Conservation (phyloP, 2,797 vertebrate species). For the Spheniscus humboldti region DNA sequence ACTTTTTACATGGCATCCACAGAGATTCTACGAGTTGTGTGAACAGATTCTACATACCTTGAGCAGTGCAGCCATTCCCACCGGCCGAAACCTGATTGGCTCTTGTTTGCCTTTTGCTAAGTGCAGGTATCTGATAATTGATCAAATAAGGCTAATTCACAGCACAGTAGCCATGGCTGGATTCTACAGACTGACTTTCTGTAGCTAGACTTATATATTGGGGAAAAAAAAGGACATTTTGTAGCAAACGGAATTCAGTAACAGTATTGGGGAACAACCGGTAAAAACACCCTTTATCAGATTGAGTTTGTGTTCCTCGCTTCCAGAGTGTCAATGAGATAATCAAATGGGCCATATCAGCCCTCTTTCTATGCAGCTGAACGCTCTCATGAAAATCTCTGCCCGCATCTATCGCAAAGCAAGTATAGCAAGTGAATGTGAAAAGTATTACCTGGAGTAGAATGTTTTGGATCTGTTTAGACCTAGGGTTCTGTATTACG, state of each 20-base stretch:
- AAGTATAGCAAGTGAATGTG: conserved; percentile 28
- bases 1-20: conserved; percentile 61
- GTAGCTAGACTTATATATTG: conserved; percentile 70
- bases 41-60: conserved; percentile 37
- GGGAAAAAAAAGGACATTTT: conserved; percentile 57
- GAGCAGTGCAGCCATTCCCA: conserved; percentile 47
- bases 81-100: conserved; percentile 62
- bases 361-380: conserved; percentile 66
- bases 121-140: conserved; percentile 72
- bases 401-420: conserved; percentile 14
- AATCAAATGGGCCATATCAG: conserved; percentile 40
- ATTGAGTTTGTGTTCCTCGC: conserved; percentile 47
- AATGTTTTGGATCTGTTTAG: not conserved
- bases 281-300: conserved; percentile 36
- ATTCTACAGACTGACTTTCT: conserved; percentile 69
- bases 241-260: conserved; percentile 68
- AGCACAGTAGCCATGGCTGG: conserved; percentile 68
- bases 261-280: conserved; percentile 69
- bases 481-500: not conserved
- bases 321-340: conserved; percentile 52
- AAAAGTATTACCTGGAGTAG: not conserved
- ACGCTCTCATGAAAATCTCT: conserved; percentile 2
- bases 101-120: conserved; percentile 73
- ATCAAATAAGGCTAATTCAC: conserved; percentile 72
- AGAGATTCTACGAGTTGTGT: conserved; percentile 3